Base-by-base conservation (phyloP, 1,140 invertebrate genomes). In the Arion vulgaris region DNA sequence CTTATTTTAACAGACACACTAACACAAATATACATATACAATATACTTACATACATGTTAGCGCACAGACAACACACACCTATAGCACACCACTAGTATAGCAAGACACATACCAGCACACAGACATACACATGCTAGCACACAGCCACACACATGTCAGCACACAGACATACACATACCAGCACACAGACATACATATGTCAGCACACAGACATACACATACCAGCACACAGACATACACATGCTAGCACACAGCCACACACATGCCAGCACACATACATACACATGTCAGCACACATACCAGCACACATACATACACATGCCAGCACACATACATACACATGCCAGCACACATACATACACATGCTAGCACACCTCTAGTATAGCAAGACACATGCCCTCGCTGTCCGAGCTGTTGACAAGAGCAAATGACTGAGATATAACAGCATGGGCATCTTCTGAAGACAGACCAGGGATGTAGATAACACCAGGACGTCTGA, bases 321-420 rank as follows among this genome's bases (percentile, higher is more conserved):
- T n/a, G n/a, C n/a, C n/a, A n/a, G n/a, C n/a, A n/a, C n/a, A n/a
- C n/a, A n/a, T n/a, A n/a, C n/a, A n/a, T n/a, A n/a, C n/a, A n/a
- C n/a, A n/a, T n/a, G n/a, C n/a, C n/a, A n/a, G n/a, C n/a, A n/a
- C n/a, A n/a, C n/a, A n/a, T n/a, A 62, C 57, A 62, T 23, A 62
- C 26, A n/a, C n/a, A n/a, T n/a, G n/a, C n/a, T n/a, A n/a, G 26
- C 57, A 62, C 53, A 89, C 88, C 85, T 91, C 90, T 73, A 91
- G 83, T 45, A 91, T 83, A 28, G 87, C 88, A n/a, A 88, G 76
- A 45, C 88, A 87, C 89, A 90, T 90, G 26, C 89, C 90, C 57
- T 91, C 90, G 82, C 89, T 91, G 11, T 86, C 62, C 15, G 90
- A 91, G 0, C 86, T 88, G 73, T 91, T 91, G 78, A 91, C 87